Conservation (phyloP, 2,888 invertebrate genomes). For the Mythimna albipuncta region DNA sequence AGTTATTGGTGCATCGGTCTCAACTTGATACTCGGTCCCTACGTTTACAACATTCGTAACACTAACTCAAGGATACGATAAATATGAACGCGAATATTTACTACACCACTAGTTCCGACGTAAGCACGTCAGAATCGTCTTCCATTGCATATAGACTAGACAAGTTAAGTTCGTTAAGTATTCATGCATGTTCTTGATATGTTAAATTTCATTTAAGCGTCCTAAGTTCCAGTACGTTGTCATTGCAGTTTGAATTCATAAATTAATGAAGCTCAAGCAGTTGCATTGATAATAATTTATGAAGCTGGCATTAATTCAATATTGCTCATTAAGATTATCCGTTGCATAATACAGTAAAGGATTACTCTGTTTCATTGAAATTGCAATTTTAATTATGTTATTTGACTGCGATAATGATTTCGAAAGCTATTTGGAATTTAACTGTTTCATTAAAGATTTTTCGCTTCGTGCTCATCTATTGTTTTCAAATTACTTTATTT, state of each 20-base stretch:
- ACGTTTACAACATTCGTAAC: conserved; percentile 14
- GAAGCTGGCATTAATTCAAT: conserved; percentile 24
- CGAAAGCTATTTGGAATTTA: conserved; percentile 35
- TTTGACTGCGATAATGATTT: conserved; percentile 35
- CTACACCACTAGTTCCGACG: conserved; percentile 4
- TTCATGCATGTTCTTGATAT: conserved; percentile 52
- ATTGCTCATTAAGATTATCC: conserved; percentile 40
- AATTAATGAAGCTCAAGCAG: conserved; percentile 28
- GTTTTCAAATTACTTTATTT: conserved; percentile 9
- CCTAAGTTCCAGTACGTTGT: conserved; percentile 29
- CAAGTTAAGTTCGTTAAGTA: conserved; percentile 46
- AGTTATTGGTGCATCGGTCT: conserved; percentile 48
- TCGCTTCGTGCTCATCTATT: conserved; percentile 26
- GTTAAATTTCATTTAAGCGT: conserved; percentile 39
- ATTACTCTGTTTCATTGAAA: conserved; percentile 34
- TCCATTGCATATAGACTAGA: conserved; percentile 45
- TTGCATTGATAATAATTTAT: conserved; percentile 37
- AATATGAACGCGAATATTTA: conserved; percentile 22
- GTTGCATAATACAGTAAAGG: conserved; percentile 36
- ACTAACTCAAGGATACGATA: conserved; percentile 2
- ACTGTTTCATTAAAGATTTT: conserved; percentile 43
- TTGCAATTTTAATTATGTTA: conserved; percentile 32
- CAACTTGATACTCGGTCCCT: conserved; percentile 21
- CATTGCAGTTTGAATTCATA: conserved; percentile 33
- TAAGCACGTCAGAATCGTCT: conserved; percentile 27